These are phyloP conservation scores for Acrocephalus scirpaceus DNA, from an alignment of 2,797 vertebrate species.

Conservation along the genomic window DNA sequence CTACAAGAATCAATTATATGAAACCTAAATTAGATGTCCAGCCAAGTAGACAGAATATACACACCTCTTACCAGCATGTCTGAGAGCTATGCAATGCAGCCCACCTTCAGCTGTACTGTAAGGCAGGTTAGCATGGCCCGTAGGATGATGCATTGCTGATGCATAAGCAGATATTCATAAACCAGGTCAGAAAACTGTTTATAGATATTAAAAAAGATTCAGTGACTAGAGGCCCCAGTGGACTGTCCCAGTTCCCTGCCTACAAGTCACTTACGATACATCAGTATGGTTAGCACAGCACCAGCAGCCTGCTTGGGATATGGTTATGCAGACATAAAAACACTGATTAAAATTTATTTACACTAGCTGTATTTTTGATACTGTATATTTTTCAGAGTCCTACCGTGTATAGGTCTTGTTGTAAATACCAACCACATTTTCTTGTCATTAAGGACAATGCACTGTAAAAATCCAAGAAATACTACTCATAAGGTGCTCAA, in stretches of 20 bases:
- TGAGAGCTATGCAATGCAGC: background rate
- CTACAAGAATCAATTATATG: background rate
- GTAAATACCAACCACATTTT: background rate
- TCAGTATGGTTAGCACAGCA: background rate
- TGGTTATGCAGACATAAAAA: background rate
- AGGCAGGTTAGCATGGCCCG: background rate
- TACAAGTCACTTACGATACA: background rate
- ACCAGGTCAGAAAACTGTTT: background rate
- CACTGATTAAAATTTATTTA: background rate
- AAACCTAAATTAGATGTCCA: background rate
- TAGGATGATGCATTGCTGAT: background rate
- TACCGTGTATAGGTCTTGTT: background rate
- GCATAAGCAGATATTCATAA: background rate
- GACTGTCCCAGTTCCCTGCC: background rate
- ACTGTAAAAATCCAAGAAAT: background rate
- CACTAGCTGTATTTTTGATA: background rate
- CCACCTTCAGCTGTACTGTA: background rate
- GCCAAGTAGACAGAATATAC: background rate
- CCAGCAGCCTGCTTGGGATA: background rate
- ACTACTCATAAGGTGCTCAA: background rate
- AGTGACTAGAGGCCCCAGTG: background rate
- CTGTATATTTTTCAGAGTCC: background rate
- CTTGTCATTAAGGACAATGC: background rate
- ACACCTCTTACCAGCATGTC: background rate
- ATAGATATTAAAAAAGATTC: slow-evolving; percentile 12